A percentile compares a stretch with the other conserved stretches of the same genome.
These are phyloP conservation scores for Sebastes alutus DNA, from an alignment of 2,797 vertebrate genomes.

Conservation along the genomic window DNA sequence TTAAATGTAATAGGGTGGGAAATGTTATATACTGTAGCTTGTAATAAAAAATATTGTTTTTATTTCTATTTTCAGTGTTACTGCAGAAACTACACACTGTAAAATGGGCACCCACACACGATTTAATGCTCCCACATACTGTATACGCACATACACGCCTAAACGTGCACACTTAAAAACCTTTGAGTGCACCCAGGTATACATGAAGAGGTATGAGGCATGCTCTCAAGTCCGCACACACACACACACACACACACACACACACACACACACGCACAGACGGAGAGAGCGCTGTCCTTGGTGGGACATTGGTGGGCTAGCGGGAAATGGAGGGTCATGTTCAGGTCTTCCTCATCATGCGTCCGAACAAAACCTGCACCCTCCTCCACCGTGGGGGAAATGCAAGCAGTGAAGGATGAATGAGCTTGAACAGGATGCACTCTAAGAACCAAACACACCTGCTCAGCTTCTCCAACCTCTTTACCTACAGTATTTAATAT, in stretches of 20 bases:
- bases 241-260: not conserved
- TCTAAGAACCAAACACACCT: slow-evolving; percentile 5
- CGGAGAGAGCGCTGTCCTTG: slow-evolving; percentile 45
- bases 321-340: slow-evolving; percentile 71
- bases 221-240: no score
- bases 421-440: not conserved
- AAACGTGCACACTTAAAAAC: not conserved
- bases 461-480: not conserved
- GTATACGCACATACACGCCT: not conserved
- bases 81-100: not conserved
- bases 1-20: not conserved
- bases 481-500: no score
- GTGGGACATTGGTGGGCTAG: slow-evolving; percentile 57
- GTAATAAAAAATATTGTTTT: not conserved
- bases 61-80: not conserved
- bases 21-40: not conserved
- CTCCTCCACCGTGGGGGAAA: slow-evolving; percentile 33
- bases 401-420: slow-evolving; percentile 27
- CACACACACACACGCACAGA: not conserved
- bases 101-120: not conserved
- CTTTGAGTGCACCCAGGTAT: not conserved
- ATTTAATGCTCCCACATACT: not conserved
- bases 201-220: not conserved
- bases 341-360: slow-evolving; percentile 62
- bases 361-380: slow-evolving; percentile 63